These are phyloP conservation scores for Timandra comae DNA, from an alignment of 2,888 invertebrate species.

Conservation along the genomic window DNA sequence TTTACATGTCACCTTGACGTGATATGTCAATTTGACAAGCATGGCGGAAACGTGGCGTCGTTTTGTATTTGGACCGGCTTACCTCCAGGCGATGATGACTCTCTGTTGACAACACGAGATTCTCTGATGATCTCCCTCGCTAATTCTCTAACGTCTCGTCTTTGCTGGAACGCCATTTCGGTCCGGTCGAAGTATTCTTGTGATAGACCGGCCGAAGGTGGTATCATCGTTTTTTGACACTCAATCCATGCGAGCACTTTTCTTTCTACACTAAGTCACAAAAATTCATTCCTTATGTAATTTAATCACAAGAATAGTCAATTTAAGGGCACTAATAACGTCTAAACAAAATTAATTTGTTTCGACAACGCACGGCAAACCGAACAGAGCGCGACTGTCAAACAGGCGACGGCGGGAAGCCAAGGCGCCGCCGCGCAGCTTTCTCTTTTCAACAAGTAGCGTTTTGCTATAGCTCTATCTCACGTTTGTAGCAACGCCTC, in stretches of 20 bases:
- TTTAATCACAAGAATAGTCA: slow-evolving; percentile 13
- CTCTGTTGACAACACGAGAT: slow-evolving; percentile 59
- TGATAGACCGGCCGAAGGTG: slow-evolving; percentile 70
- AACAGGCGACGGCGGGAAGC: slow-evolving; percentile 66
- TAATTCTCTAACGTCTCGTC: slow-evolving; percentile 65
- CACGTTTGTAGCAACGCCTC: slow-evolving; percentile 45
- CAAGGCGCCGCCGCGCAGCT: slow-evolving; percentile 62
- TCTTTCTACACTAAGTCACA: slow-evolving; percentile 38
- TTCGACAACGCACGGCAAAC: slow-evolving; percentile 55
- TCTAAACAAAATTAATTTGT: slow-evolving; percentile 42
- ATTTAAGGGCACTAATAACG: slow-evolving; percentile 22
- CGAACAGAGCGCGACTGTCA: slow-evolving; percentile 65
- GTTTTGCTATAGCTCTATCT: slow-evolving; percentile 29
- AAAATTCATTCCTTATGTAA: slow-evolving; percentile 30
- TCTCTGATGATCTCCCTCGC: slow-evolving; percentile 68
- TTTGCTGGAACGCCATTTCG: slow-evolving; percentile 70
- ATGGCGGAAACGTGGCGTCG: slow-evolving; percentile 77
- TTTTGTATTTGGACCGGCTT: slow-evolving; percentile 35
- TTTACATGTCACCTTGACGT: slow-evolving; percentile 75
- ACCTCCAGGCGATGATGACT: slow-evolving; percentile 71
- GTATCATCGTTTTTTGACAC: slow-evolving; percentile 59
- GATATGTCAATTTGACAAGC: slow-evolving; percentile 73
- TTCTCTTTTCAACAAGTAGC: slow-evolving; percentile 34
- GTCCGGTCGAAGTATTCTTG: slow-evolving; percentile 67
- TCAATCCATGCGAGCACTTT: slow-evolving; percentile 60